Evolutionary conservation across 2,888 invertebrate species (phyloP), one percentile per base, ranked within the genome.

Genomic region (Xestia rhomboidea): DNA sequence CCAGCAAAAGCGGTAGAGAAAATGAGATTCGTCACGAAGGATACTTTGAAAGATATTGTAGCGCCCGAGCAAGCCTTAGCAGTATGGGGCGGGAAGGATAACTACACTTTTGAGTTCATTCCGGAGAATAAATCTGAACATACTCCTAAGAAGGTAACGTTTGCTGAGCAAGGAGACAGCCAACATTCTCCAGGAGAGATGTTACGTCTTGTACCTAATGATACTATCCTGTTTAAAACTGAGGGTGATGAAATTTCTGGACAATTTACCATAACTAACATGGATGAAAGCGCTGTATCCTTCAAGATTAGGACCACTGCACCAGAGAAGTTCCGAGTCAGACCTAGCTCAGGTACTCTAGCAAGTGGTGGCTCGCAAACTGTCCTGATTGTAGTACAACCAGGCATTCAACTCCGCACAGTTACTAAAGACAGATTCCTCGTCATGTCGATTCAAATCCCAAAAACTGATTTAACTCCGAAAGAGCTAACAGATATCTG

Each of bases 261-360:
- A 69, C 97, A 97, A 54, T 97, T 98, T 88, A 97, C 96, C 0
- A 96, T 99, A 27, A 98, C 97, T 46, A 99, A 99, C 91, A 97
- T 97, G 89, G 97, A 98, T 77, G 96, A 97, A 1, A 92, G 94
- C 49, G 90, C 92, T 0, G 88, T 97, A 1, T 96, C 95, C 2
- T 97, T 97, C 68, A 96, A 99, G 98, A 98, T 99, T 83, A 98
- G 99, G 95, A 99, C 99, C 24, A 99, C 99, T 7, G 98, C 99
- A 0, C 99, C 99, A 0, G 99, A 99, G 90, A 99, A 99, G 94
- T 99, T 99, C 95, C 97, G 99, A 49, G 99, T 99, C 2, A 97
- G 99, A 73, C 99, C 99, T 0, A 99, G 98, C 89, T 97, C 98
- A 11, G 99, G 99, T 0, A 95, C 97, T 11, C 93, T 99, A 72